phyloP scores from a whole-genome alignment of 37 sponge, comb jelly and placozoan genomes.

The Dysidea cf. avara region DNA sequence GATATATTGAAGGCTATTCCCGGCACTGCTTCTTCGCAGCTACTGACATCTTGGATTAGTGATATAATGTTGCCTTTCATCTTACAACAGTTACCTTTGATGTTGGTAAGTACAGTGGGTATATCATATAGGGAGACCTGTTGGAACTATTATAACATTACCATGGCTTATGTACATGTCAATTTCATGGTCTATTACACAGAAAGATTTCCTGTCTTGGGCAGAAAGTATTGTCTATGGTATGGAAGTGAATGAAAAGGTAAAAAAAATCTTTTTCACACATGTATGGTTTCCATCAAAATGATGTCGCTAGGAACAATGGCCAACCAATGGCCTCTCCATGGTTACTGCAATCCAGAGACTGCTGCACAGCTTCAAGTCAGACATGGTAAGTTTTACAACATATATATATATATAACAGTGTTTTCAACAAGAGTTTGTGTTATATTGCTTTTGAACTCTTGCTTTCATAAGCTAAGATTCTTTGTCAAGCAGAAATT shows the following conservation, averaged over 20 bases:
- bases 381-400: background rate
- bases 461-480: too few species aligned
- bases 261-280: background rate
- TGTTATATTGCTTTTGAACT: too few species aligned
- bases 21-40: conserved; percentile 10
- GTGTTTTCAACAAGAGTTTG: too few species aligned
- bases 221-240: conserved; percentile 20
- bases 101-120: conserved; percentile 27
- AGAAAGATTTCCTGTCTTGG: conserved; percentile 35
- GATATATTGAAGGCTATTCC: conserved; percentile 33
- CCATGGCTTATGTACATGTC: too few species aligned
- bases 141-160: too few species aligned
- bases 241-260: conserved; percentile 39
- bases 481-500: too few species aligned
- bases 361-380: conserved; percentile 1
- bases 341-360: conserved; percentile 17
- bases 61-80: conserved; percentile 19
- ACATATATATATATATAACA: background rate
- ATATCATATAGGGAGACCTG: background rate
- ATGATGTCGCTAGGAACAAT: conserved; percentile 28
- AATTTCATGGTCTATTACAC: background rate
- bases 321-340: conserved; percentile 48
- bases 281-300: background rate
- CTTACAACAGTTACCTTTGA: conserved; percentile 32
- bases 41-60: conserved; percentile 31